These are phyloP conservation scores for Antheraea assamensis DNA, from an alignment of 2,888 invertebrate species.

Conservation along the genomic window DNA sequence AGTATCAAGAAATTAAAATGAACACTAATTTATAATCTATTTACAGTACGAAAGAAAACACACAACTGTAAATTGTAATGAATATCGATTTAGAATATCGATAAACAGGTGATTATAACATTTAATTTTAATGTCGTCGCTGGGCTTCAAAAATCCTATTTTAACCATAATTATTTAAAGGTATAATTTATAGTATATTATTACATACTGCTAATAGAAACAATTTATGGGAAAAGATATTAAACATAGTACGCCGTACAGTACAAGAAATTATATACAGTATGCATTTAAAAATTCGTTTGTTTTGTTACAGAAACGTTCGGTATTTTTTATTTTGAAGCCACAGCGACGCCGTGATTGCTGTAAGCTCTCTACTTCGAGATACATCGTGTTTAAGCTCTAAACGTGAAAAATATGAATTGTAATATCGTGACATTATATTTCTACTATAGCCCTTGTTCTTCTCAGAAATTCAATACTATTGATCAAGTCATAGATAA, in stretches of 20 bases:
- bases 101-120: conserved; percentile 8
- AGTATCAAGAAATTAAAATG: background rate
- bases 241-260: too few relatives aligned
- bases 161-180: too few relatives aligned
- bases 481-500: background rate
- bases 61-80: background rate
- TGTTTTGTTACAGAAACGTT: too few relatives aligned
- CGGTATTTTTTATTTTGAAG: too few relatives aligned
- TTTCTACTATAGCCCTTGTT: background rate
- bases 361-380: background rate
- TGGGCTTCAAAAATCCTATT: too few relatives aligned
- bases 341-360: background rate
- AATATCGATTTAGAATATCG: conserved; percentile 9
- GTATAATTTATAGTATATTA: too few relatives aligned
- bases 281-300: too few relatives aligned
- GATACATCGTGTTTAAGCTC: background rate
- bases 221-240: too few relatives aligned
- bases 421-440: background rate
- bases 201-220: too few relatives aligned
- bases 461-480: background rate
- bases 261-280: too few relatives aligned
- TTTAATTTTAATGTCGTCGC: background rate
- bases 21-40: conserved; percentile 30
- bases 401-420: background rate
- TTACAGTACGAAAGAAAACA: background rate